Evolutionary conservation across 2,888 invertebrate species (phyloP).

Genomic region (Yponomeuta plumbellus): DNA sequence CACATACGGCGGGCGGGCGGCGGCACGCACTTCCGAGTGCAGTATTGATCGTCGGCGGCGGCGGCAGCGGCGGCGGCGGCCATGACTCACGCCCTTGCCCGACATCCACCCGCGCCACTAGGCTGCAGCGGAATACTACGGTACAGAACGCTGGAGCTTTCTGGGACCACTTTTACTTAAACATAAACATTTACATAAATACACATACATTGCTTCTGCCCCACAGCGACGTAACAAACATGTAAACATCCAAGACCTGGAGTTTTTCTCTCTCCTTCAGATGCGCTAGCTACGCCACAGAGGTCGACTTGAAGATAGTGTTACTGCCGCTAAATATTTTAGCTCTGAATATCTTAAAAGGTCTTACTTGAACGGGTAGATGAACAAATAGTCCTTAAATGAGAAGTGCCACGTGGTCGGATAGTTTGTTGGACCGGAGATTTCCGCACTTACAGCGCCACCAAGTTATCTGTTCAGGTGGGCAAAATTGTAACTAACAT

Average conservation of each 20-base stretch:
- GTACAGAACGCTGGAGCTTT: neutral
- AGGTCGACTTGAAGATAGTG: neutral
- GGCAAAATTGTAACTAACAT: no score
- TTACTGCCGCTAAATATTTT: neutral
- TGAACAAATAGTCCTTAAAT: no score
- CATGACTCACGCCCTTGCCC: conserved; percentile 76
- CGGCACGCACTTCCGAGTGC: conserved; percentile 56
- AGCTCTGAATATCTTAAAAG: no score
- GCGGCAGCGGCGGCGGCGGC: conserved; percentile 32
- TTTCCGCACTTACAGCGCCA: neutral
- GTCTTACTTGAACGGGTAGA: no score
- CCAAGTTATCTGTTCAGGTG: no score
- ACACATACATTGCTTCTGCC: no score
- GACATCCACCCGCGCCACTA: conserved; percentile 63
- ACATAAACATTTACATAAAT: no score
- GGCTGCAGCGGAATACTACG: conserved; percentile 25
- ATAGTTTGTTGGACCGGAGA: neutral
- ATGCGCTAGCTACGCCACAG: no score
- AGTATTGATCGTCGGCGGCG: conserved; percentile 58
- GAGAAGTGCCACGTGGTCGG: neutral
- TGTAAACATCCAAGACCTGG: no score
- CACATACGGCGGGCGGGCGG: neutral
- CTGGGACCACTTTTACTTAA: neutral
- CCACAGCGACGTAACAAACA: no score
- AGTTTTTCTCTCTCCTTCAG: no score